Evolutionary conservation across 2,888 invertebrate species (phyloP).

Genomic region (Suillia variegata): DNA sequence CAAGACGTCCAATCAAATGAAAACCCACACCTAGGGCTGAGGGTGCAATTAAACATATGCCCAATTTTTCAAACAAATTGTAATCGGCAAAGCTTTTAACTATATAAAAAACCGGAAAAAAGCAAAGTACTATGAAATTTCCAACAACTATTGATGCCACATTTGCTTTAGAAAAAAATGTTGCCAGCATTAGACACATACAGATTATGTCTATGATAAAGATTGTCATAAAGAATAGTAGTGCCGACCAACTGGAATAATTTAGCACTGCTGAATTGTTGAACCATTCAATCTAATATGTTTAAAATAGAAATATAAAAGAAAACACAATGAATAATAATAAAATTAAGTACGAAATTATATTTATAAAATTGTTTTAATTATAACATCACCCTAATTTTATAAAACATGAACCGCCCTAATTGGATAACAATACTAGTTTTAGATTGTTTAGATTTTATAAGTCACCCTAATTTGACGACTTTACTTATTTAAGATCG

Average conservation of each 20-base stretch:
- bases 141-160: constrained; percentile 78
- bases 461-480: no score
- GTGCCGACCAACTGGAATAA: constrained; percentile 68
- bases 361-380: no score
- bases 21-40: constrained; percentile 79
- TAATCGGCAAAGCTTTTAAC: constrained; percentile 60
- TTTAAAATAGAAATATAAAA: no score
- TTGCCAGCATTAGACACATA: constrained; percentile 77
- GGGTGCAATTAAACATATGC: constrained; percentile 72
- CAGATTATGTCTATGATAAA: constrained; percentile 73
- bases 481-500: no score
- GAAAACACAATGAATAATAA: no score
- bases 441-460: no score
- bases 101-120: constrained; percentile 70
- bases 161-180: constrained; percentile 78
- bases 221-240: constrained; percentile 72
- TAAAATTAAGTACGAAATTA: background rate
- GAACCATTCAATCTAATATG: constrained; percentile 11
- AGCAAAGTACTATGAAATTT: constrained; percentile 74
- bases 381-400: no score
- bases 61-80: constrained; percentile 65
- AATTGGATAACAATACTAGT: no score
- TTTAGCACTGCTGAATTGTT: constrained; percentile 64
- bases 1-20: constrained; percentile 70
- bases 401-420: no score